Evolutionary conservation across 2,888 invertebrate species (phyloP), one percentile per base, ranked within the genome.

Genomic region (Cantharis rufa): DNA sequence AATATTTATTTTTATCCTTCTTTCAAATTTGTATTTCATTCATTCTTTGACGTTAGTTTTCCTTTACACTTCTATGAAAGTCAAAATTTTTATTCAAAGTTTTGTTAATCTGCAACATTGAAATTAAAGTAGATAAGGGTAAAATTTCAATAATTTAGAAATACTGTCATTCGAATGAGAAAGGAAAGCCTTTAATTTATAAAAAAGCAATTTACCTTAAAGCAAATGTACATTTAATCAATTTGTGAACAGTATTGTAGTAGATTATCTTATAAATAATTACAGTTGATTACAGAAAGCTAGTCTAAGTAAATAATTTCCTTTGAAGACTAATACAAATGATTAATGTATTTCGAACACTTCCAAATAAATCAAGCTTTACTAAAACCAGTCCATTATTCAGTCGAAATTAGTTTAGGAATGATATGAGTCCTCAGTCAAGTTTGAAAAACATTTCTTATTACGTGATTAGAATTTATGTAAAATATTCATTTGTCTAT

Each of bases 301-400:
- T 66, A 66, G 64, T 66, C 18, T 66, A 66, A 66, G 64, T 66
- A 66, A 66, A 66, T 66, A 66, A 66, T 66, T 66, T 66, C 15
- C 21, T 66, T 66, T 66, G 64, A 66, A 66, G 64, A 15, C 64
- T 18, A 66, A 66, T 66, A 16, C 64, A 66, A 66, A 66, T 66
- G 64, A 66, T 66, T 66, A 66, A 66, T 66, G 64, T 66, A 66
- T 66, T 66, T 66, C 24, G 64, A 66, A 66, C 64, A 66, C 24
- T 66, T 66, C 18, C 24, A 66, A 66, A 66, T 66, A 21, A 66
- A 66, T 66, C 64, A 21, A 21, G 64, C 21, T 66, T 66, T 66
- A 66, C 21, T 18, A 18, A 66, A 66, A 66, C 64, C 64, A 21
- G 18, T 66, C 24, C 64, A 66, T 66, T 66, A 66, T 66, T 66